Evolutionary conservation across 2,888 invertebrate genomes (phyloP), one percentile per base, ranked within the genome.

Genomic region (Anarsia innoxiella): DNA sequence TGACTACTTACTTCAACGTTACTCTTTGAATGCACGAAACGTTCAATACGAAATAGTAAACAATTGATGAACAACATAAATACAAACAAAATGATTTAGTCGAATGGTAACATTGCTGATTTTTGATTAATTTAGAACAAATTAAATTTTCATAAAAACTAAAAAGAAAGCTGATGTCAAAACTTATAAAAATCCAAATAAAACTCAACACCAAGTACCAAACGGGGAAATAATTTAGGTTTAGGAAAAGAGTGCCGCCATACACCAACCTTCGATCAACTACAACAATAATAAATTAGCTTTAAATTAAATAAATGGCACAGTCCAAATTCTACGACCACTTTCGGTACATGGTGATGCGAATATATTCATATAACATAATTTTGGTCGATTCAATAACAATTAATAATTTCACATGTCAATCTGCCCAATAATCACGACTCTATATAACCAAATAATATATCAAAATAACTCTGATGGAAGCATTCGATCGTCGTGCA

Each of bases 241-340:
- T 58, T 59, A 63, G 76, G 71, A 43, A 40, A 75, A 71, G 59
- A 62, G 46, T 44, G 60, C 72, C 72, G 76, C 71, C 71, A 53
- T 56, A n/a, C n/a, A 64, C 48, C 59, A 55, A 19, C 11, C 64
- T 54, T 57, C 59, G 53, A 52, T 54, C 8, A 19, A 19, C 40
- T 45, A 66, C 53, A 70, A 71, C 58, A 73, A 74, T 57, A 68
- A 77, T 78, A 79, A 80, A 76, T 78, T 73, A 77, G 50, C 49
- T 66, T 66, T 69, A 74, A 66, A 79, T 80, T 77, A 82, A 80
- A 80, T 80, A 80, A 62, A 84, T 84, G 83, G 83, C 83, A 84
- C 83, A 64, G 63, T 79, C 79, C 80, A 77, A 76, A 76, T 71
- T 71, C 66, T 63, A 67, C 64, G 48, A 69, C 64, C 72, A 64